These are phyloP conservation scores for Polypterus senegalus DNA, from an alignment of 2,113 vertebrate species.

Conservation along the genomic window DNA sequence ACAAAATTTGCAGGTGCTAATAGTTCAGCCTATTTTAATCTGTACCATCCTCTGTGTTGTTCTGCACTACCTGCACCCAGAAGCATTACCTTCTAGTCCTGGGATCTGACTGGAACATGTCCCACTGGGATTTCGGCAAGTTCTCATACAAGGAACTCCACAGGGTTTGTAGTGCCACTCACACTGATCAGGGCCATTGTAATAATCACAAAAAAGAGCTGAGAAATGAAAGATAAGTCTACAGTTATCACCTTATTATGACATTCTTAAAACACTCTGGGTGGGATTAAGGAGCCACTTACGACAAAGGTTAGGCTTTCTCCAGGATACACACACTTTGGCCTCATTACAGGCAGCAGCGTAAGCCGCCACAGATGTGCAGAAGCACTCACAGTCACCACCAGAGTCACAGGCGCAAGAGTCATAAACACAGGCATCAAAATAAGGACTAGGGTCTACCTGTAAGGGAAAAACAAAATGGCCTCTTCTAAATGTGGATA, in stretches of 20 bases:
- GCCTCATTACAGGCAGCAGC: constrained; percentile 69
- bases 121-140: constrained; percentile 45
- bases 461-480: constrained; percentile 23
- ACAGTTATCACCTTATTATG: too few relatives aligned
- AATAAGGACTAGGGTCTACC: constrained; percentile 78
- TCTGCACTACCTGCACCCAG: too few relatives aligned
- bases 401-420: constrained; percentile 83
- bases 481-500: too few relatives aligned
- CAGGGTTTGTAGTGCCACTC: constrained; percentile 58
- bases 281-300: constrained; percentile 34
- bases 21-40: too few relatives aligned
- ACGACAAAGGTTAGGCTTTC: constrained; percentile 79
- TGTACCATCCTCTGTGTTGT: too few relatives aligned
- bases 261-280: too few relatives aligned
- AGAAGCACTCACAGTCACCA: constrained; percentile 89
- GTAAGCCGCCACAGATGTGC: constrained; percentile 80
- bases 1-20: too few relatives aligned
- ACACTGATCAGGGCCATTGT: constrained; percentile 44
- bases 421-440: constrained; percentile 75
- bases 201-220: constrained; percentile 60
- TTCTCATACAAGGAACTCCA: constrained; percentile 45
- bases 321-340: constrained; percentile 71
- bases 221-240: not conserved
- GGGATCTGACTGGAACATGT: constrained; percentile 40
- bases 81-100: constrained; percentile 43